A percentile compares a stretch with the other conserved stretches of the same genome.
These are phyloP conservation scores for Antechinus flavipes DNA, from an alignment of 2,113 vertebrate genomes.

Conservation along the genomic window DNA sequence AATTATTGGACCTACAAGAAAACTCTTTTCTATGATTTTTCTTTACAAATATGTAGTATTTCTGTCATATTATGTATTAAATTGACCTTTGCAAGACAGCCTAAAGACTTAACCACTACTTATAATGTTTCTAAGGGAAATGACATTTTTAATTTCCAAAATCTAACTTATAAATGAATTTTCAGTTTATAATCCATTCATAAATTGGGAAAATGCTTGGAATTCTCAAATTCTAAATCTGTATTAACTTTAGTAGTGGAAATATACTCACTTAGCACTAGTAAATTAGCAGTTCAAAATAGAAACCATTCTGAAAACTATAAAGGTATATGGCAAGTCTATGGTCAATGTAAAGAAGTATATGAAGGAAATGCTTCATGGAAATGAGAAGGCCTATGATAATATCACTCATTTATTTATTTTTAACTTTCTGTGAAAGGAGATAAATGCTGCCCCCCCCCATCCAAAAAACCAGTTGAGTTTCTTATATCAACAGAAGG, in stretches of 20 bases:
- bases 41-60: not conserved
- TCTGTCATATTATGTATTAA: constrained; percentile 31
- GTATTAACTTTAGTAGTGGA: constrained; percentile 23
- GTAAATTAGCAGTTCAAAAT: constrained; percentile 51
- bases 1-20: constrained; percentile 1
- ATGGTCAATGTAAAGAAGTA: constrained; percentile 1
- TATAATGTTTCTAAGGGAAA: constrained; percentile 43
- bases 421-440: constrained; percentile 54
- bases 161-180: constrained; percentile 50
- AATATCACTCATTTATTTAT: constrained; percentile 40
- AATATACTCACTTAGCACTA: constrained; percentile 42
- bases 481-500: constrained; percentile 55
- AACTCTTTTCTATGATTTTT: constrained; percentile 47
- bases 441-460: not conserved
- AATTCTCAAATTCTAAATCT: constrained; percentile 49
- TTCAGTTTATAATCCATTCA: constrained; percentile 46
- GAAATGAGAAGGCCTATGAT: constrained; percentile 42
- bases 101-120: constrained; percentile 39
- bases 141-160: constrained; percentile 30
- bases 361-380: constrained; percentile 28
- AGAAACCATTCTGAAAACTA: constrained; percentile 27
- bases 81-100: constrained; percentile 25
- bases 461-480: constrained; percentile 49
- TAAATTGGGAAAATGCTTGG: constrained; percentile 8
- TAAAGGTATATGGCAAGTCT: constrained; percentile 32